A percentile compares a stretch with the other conserved stretches of the same genome.
phyloP scores from a whole-genome alignment of 1,140 invertebrate genomes.

The Periplaneta americana region DNA sequence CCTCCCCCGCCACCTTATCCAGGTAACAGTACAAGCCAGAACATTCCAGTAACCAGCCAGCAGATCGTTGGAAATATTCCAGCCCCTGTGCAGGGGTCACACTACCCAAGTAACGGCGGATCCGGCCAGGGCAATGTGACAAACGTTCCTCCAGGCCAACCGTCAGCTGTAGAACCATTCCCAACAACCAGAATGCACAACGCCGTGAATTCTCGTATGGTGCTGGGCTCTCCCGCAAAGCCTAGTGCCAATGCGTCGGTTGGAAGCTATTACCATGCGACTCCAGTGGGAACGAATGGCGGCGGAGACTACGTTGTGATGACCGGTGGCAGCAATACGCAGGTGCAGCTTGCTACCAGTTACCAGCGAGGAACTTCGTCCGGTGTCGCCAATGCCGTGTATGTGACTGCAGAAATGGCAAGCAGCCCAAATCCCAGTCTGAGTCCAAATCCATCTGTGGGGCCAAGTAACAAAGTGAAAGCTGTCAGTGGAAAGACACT shows the following conservation, averaged over 20 bases:
- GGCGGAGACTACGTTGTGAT: constrained; percentile 19
- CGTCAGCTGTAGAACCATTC: neutral
- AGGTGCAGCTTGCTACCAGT: constrained; percentile 25
- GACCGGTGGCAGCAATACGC: constrained; percentile 8
- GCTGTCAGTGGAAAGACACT: constrained; percentile 58
- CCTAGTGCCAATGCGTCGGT: neutral
- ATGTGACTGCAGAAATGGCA: constrained; percentile 2
- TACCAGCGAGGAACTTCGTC: constrained; percentile 23
- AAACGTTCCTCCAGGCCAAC: neutral
- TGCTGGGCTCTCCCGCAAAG: neutral
- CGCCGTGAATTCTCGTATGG: neutral
- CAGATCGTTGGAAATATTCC: neutral
- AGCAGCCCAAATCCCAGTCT: constrained; percentile 18
- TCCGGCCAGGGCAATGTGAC: neutral
- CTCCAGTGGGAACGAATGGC: constrained; percentile 11
- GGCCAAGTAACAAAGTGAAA: constrained; percentile 33
- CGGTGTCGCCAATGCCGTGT: constrained; percentile 21
- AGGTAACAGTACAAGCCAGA: constrained; percentile 8
- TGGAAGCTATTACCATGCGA: constrained; percentile 9
- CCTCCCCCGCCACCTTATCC: constrained; percentile 29
- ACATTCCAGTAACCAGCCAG: neutral
- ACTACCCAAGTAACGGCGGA: neutral
- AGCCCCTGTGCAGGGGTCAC: neutral
- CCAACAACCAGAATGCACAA: neutral
- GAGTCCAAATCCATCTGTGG: constrained; percentile 13